These are phyloP conservation scores for Sitobion miscanthi DNA, from an alignment of 1,140 invertebrate species.

Conservation along the genomic window DNA sequence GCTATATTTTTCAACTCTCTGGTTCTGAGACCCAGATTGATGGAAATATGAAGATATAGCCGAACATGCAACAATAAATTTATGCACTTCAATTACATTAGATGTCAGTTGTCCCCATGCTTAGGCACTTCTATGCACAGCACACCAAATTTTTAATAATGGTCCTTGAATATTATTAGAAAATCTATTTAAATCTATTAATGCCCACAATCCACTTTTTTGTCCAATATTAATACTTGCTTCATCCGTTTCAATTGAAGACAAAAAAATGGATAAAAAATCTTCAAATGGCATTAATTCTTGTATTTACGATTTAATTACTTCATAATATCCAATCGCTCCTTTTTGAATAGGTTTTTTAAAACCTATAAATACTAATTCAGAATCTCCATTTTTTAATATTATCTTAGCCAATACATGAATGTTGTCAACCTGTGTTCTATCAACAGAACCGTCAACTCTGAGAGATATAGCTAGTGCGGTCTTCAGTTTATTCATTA, in stretches of 20 bases:
- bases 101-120: background rate
- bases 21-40: conserved; percentile 12
- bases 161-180: conserved; percentile 4
- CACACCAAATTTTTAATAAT: background rate
- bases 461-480: background rate
- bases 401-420: conserved; percentile 20
- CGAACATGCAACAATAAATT: background rate
- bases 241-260: background rate
- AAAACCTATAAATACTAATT: conserved; percentile 26
- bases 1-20: background rate
- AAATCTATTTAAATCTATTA: background rate
- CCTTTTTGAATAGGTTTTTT: conserved; percentile 9
- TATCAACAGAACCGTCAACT: conserved; percentile 4
- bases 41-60: background rate
- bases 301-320: conserved; percentile 3
- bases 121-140: background rate
- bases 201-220: background rate
- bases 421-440: conserved; percentile 26
- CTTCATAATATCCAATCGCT: background rate
- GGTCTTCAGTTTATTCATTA: background rate
- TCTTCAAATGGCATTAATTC: conserved; percentile 6
- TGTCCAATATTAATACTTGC: conserved; percentile 5
- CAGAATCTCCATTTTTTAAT: background rate
- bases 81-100: conserved; percentile 11
- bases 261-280: conserved; percentile 2